Conservation (phyloP, 2,113 vertebrate genomes). For the Galeopterus variegatus region DNA sequence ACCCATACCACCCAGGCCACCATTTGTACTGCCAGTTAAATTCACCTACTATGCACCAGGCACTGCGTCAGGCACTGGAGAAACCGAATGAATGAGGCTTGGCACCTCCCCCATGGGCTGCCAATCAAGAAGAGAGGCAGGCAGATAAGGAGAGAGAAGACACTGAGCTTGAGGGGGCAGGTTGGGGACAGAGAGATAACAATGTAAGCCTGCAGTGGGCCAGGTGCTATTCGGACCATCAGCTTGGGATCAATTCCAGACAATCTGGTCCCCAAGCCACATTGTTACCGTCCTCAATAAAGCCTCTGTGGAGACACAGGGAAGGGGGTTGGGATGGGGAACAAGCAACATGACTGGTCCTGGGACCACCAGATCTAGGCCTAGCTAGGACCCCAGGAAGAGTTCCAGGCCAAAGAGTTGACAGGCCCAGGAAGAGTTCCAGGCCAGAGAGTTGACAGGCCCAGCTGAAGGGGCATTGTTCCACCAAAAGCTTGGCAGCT, state of each 20-base stretch:
- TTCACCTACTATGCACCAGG: not conserved
- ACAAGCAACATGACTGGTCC: not conserved
- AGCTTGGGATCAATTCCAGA: not conserved
- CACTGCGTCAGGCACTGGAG: not conserved
- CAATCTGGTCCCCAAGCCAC: not conserved
- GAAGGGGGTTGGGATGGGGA: fast-evolving
- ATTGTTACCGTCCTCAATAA: not conserved
- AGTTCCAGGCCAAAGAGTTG: not conserved
- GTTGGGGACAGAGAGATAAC: not conserved
- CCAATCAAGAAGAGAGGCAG: not conserved
- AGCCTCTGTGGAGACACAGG: not conserved
- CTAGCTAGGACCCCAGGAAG: not conserved
- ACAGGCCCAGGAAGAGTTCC: not conserved
- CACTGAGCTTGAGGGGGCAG: too few relatives aligned
- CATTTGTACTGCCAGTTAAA: not conserved
- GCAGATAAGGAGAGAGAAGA: not conserved
- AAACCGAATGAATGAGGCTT: not conserved
- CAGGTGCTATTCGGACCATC: not conserved
- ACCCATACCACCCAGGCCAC: not conserved
- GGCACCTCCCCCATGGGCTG: not conserved
- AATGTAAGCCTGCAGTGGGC: not conserved
- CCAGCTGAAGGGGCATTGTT: not conserved
- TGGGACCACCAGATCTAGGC: not conserved
- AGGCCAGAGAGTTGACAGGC: not conserved
- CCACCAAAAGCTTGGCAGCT: not conserved